A percentile compares a stretch with the other conserved stretches of the same genome.
Conservation (phyloP, 2,888 invertebrate species). For the Linyphia triangularis region DNA sequence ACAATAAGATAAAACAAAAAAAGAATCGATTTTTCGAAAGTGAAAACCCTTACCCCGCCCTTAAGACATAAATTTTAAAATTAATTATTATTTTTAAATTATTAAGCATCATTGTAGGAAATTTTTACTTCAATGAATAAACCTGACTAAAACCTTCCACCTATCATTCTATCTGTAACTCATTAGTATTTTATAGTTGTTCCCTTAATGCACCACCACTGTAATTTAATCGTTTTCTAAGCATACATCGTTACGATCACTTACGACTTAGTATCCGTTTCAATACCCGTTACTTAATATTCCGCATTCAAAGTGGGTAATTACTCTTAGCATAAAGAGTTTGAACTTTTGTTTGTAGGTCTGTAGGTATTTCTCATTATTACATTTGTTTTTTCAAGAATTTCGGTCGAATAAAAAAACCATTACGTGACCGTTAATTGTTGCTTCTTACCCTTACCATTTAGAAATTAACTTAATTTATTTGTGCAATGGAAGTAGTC, state of each 20-base stretch:
- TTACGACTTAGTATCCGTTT: not conserved
- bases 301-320: not conserved
- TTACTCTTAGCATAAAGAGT: not conserved
- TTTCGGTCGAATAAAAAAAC: not conserved
- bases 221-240: not conserved
- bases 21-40: too few species aligned
- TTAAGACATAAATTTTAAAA: too few species aligned
- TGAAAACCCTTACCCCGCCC: too few species aligned
- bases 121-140: too few species aligned
- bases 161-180: too few species aligned
- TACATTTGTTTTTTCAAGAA: not conserved
- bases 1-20: too few species aligned
- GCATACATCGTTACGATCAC: not conserved
- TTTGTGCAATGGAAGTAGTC: not conserved
- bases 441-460: not conserved
- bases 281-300: not conserved
- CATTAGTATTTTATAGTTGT: too few species aligned
- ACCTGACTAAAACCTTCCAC: too few species aligned
- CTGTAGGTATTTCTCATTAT: not conserved
- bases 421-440: not conserved
- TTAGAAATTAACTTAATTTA: not conserved
- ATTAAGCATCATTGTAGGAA: too few species aligned
- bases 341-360: not conserved
- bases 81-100: too few species aligned
- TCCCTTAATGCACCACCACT: not conserved